These are phyloP conservation scores for Amitus sp. DNA, from an alignment of 2,888 invertebrate genomes.

Conservation along the genomic window DNA sequence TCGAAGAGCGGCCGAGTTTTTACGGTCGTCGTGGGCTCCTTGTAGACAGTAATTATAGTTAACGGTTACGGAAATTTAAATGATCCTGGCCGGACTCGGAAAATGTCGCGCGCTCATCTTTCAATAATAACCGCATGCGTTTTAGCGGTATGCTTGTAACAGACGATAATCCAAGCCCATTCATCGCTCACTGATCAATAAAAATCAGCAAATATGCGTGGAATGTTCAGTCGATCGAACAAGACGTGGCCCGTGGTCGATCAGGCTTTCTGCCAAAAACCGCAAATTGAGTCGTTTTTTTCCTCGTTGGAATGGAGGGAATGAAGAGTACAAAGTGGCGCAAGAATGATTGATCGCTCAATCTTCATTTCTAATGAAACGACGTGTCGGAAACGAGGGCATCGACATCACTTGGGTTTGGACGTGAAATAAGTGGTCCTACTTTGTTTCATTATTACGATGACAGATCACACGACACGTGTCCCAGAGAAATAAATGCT, in stretches of 20 bases:
- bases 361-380: slow-evolving; percentile 27
- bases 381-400: slow-evolving; percentile 21
- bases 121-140: slow-evolving; percentile 29
- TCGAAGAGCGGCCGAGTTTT: slow-evolving; percentile 16
- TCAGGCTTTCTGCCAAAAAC: background rate
- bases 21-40: background rate
- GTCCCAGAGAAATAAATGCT: slow-evolving; percentile 2
- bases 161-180: slow-evolving; percentile 8
- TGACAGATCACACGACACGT: slow-evolving; percentile 29
- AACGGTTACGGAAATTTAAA: background rate
- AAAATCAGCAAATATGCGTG: background rate
- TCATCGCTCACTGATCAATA: background rate
- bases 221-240: background rate
- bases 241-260: background rate
- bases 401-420: slow-evolving; percentile 23
- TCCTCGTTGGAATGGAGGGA: no score
- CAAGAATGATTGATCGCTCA: slow-evolving; percentile 33
- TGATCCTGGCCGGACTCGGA: no score
- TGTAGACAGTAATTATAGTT: background rate
- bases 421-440: slow-evolving; percentile 33
- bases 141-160: slow-evolving; percentile 23
- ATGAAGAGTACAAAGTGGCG: no score
- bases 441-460: slow-evolving; percentile 28
- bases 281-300: background rate
- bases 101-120: slow-evolving; percentile 9